Percentiles rank a stretch among this genome's conserved stretches.
phyloP scores from a whole-genome alignment of 2,797 vertebrate genomes.

The Labeo calbasu region DNA sequence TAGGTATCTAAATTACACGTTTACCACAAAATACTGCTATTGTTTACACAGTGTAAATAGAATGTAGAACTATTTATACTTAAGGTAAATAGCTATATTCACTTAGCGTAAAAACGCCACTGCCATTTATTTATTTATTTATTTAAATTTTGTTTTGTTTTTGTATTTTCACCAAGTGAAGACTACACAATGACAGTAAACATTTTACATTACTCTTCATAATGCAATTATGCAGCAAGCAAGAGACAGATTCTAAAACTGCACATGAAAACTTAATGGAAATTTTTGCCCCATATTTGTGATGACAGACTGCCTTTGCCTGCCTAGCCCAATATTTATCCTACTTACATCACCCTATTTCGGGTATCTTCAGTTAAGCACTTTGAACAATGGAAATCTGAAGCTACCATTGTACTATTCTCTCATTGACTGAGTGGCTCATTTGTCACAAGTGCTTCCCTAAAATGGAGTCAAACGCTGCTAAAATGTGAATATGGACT shows the following conservation, averaged over 20 bases:
- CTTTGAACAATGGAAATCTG: constrained; percentile 64
- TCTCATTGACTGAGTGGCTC: not conserved
- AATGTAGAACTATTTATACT: too few relatives aligned
- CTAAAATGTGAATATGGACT: not conserved
- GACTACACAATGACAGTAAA: not conserved
- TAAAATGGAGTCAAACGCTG: constrained; percentile 25
- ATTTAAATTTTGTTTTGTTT: not conserved
- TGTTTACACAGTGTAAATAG: too few relatives aligned
- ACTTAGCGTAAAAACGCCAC: too few relatives aligned
- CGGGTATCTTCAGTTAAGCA: constrained; percentile 63
- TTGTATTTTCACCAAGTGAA: not conserved
- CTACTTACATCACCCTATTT: constrained; percentile 22
- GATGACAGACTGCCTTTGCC: not conserved
- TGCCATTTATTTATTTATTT: too few relatives aligned
- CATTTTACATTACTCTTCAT: not conserved
- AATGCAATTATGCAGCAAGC: not conserved
- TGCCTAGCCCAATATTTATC: constrained; percentile 1
- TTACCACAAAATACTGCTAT: too few relatives aligned
- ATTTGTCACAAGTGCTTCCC: constrained; percentile 12
- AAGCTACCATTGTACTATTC: constrained; percentile 10
- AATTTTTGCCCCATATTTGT: constrained; percentile 1
- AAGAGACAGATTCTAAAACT: not conserved
- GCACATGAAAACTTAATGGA: constrained; percentile 1
- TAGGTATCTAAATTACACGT: too few relatives aligned
- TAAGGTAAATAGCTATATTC: too few relatives aligned